These are phyloP conservation scores for Polietes domitor DNA, from an alignment of 2,888 invertebrate genomes.

Conservation along the genomic window DNA sequence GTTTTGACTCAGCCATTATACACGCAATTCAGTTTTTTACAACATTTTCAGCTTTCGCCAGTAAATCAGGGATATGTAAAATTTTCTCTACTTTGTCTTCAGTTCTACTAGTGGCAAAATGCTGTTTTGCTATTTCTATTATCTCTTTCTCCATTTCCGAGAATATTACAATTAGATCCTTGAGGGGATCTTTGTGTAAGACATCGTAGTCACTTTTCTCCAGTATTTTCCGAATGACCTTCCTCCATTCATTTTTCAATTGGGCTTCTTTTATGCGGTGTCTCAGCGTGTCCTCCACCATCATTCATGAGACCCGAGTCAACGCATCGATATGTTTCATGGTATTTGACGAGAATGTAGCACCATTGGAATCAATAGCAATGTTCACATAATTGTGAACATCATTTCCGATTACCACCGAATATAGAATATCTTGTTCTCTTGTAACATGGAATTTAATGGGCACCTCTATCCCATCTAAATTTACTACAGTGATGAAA, in stretches of 20 bases:
- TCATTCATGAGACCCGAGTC: slow-evolving; percentile 66
- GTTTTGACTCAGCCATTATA: slow-evolving; percentile 30
- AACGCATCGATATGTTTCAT: slow-evolving; percentile 55
- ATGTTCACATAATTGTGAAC: slow-evolving; percentile 10
- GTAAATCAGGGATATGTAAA: slow-evolving; percentile 43
- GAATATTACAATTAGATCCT: slow-evolving; percentile 42
- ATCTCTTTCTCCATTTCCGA: slow-evolving; percentile 69
- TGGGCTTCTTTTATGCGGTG: slow-evolving; percentile 45
- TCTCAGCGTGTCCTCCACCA: slow-evolving; percentile 39
- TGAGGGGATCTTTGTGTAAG: slow-evolving; percentile 42
- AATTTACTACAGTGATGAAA: background rate
- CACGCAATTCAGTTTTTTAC: slow-evolving; percentile 44
- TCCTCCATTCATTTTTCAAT: slow-evolving; percentile 42
- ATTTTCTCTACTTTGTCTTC: slow-evolving; percentile 33
- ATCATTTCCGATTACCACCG: slow-evolving; percentile 13
- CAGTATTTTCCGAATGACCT: background rate
- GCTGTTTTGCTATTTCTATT: slow-evolving; percentile 73
- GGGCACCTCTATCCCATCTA: background rate
- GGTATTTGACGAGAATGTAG: background rate
- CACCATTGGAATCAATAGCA: background rate
- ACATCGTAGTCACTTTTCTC: slow-evolving; percentile 28
- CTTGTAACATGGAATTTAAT: background rate
- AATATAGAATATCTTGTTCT: slow-evolving; percentile 18
- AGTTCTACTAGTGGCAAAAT: slow-evolving; percentile 73
- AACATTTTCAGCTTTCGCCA: background rate